These are phyloP conservation scores for Pharmacophagus antenor DNA, from an alignment of 2,888 invertebrate species.

Conservation along the genomic window DNA sequence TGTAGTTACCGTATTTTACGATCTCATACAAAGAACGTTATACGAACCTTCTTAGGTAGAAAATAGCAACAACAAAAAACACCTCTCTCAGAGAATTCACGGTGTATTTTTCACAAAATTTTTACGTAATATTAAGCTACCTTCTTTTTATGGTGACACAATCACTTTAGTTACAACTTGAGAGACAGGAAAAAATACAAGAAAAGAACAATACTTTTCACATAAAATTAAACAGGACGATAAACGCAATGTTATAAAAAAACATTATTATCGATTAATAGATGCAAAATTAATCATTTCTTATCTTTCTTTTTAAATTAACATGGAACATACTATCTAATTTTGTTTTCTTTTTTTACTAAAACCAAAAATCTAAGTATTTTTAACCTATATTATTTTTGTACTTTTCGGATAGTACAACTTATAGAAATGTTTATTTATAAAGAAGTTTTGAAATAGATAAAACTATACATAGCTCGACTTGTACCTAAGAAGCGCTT, in stretches of 20 bases:
- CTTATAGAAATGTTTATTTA: no score
- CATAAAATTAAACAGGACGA: not conserved
- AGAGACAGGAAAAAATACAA: not conserved
- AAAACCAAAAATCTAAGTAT: no score
- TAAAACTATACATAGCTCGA: no score
- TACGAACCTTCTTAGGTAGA: not conserved
- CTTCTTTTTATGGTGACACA: slow-evolving; percentile 10
- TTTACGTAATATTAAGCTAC: slow-evolving; percentile 16
- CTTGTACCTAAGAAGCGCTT: not conserved
- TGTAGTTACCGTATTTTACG: slow-evolving; percentile 17
- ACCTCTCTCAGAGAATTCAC: slow-evolving; percentile 6
- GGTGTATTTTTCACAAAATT: slow-evolving; percentile 9
- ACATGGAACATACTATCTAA: not conserved
- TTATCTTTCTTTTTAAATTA: not conserved
- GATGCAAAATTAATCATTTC: not conserved
- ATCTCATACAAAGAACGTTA: slow-evolving; percentile 9
- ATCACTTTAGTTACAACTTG: slow-evolving; percentile 1
- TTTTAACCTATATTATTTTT: no score
- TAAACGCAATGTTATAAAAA: not conserved
- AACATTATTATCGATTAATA: no score
- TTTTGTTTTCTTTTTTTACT: not conserved
- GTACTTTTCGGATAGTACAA: no score
- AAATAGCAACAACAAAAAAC: not conserved
- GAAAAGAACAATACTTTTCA: not conserved
- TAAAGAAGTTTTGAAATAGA: no score